Evolutionary conservation across 2,797 vertebrate species (phyloP), one percentile per base, ranked within the genome.

Genomic region (Artibeus jamaicensis): DNA sequence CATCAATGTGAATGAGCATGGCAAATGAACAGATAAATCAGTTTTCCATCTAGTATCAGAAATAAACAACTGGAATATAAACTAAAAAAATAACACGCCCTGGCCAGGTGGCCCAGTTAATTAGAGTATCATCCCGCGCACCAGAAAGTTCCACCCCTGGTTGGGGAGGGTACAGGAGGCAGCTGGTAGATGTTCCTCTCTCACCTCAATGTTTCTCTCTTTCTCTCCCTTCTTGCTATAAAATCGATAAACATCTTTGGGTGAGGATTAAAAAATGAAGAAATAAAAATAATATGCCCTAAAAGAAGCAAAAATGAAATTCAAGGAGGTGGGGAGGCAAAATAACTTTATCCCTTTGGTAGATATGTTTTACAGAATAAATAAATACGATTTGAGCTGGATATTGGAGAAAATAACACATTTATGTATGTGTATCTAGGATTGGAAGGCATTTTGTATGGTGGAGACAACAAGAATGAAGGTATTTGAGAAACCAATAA

Each of bases 351-450:
- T 82, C 2, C 86, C 34, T 89, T 70, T 79, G 21, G 6, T n/a
- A 93, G 77, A 71, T 77, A 8, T 34, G 32, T 85, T 88, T 95
- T 86, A 74, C 14, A 87, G 62, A 92, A 57, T 82, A 57, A 57
- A 14, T 86, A 70, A 50, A 14, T 89, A 55, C 82, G 8, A 71
- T 50, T 86, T 50, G 78, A 94, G 34, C n/a, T 77, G 39, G 18
- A 55, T 55, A 24, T 5, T 92, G 4, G 68, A 89, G 37, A 21
- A 67, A 68, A 37, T 86, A 89, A 87, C 46, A 67, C 89, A 44
- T 16, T 21, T 70, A 50, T 71, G 3, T 79, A 39, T 71, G 3
- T 79, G 39, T 86, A 48, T 19, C 26, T 68, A 68, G 46, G 26
- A 74, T 57, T 48, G n/a, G 76, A 86, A 65, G 46, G n/a, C n/a